Conservation (phyloP, 2,113 vertebrate genomes). For the Furnarius figulus region DNA sequence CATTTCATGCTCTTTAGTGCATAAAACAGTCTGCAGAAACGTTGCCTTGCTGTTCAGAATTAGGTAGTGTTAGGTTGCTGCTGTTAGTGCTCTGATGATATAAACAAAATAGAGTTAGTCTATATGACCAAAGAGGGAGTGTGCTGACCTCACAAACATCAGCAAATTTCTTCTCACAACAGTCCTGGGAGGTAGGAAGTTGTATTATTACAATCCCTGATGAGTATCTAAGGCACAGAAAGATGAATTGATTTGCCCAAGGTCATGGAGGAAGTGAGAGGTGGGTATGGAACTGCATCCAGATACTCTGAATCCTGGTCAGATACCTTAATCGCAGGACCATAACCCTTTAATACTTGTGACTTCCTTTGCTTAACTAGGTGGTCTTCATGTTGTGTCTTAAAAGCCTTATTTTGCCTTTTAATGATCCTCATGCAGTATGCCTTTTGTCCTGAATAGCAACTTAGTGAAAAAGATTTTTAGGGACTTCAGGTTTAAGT, state of each 20-base stretch:
- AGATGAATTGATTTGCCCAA: slow-evolving; percentile 53
- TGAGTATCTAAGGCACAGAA: slow-evolving; percentile 14
- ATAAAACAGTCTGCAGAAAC: neutral
- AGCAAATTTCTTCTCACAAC: slow-evolving; percentile 18
- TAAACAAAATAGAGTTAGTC: neutral
- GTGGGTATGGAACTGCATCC: neutral
- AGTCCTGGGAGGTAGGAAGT: slow-evolving; percentile 35
- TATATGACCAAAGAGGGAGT: neutral
- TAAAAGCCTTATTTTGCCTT: neutral
- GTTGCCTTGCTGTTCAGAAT: neutral
- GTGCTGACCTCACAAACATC: neutral
- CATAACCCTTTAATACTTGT: neutral
- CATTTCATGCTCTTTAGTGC: neutral
- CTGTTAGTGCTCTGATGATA: neutral
- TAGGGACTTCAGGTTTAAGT: neutral
- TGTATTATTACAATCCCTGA: slow-evolving; percentile 36
- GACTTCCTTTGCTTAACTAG: neutral
- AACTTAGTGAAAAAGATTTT: neutral
- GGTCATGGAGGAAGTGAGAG: slow-evolving; percentile 19
- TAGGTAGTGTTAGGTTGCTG: neutral
- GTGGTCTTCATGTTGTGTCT: neutral
- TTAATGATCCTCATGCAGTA: neutral
- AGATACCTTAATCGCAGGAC: neutral
- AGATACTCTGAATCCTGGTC: neutral
- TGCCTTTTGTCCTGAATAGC: neutral